Evolutionary conservation across 2,113 vertebrate species (phyloP), one percentile per base, ranked within the genome.

Genomic region (Callocephalon fimbriatum): DNA sequence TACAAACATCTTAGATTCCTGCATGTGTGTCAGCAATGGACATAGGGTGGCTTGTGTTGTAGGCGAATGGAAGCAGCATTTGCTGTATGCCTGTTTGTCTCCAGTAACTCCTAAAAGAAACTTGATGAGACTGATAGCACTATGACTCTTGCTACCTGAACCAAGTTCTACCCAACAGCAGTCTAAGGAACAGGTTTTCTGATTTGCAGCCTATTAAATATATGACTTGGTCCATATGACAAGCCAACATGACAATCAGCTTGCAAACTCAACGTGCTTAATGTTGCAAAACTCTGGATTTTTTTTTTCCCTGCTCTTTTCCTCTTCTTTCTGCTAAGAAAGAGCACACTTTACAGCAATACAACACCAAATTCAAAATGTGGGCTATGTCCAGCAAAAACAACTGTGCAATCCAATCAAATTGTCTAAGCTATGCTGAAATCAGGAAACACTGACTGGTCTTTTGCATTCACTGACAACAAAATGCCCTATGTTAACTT

Each of bases 21-120:
- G 42, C 38, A 38, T 0, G 0, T 5, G 7, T 29, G 29, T 35
- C 12, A 9, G 26, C 45, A 50, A 18, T 0, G 2, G 53, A 9
- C 1, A 6, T 1, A 6, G 1, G 0, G 42, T 10, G 48, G 47
- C n/a, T 77, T 7, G 2, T 32, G n/a, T 0, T 38, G 47, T 6
- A 67, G n/a, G 40, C 7, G 21, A 59, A 72, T 6, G 38, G 37
- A 67, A 66, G 66, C 17, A 66, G n/a, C 0, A 7, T 22, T 63
- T 82, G 32, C 42, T 38, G 6, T 27, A 37, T 0, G 2, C 7
- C 23, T 47, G 32, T 42, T 77, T 59, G 50, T 29, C 21, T 58
- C 22, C 48, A 61, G 9, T 15, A 82, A 82, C n/a, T 47, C 48
- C 14, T 4, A 10, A 32, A 84, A 66, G 45, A 56, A 54, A 44